Evolutionary conservation across 1,140 invertebrate genomes (phyloP).

Genomic region (Drosophila arawakana): DNA sequence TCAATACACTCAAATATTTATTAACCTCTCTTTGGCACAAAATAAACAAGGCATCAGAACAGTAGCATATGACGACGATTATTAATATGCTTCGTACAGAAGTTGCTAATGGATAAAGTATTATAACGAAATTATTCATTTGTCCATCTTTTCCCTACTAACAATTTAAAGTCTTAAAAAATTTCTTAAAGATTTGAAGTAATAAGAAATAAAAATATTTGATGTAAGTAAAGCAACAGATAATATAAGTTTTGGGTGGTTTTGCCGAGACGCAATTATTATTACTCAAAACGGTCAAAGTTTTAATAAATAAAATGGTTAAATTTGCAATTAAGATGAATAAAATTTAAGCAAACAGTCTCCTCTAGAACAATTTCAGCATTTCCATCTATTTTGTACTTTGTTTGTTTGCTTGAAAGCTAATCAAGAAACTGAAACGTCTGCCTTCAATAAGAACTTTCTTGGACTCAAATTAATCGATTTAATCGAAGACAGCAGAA

Average conservation of each 20-base stretch:
- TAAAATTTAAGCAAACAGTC: not conserved
- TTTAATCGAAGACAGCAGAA: constrained; percentile 69
- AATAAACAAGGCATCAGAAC: constrained; percentile 30
- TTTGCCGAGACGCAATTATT: no score
- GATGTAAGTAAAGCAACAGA: no score
- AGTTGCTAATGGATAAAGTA: not conserved
- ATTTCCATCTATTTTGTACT: not conserved
- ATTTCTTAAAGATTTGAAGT: no score
- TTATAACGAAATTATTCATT: no score
- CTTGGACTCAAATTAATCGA: constrained; percentile 73
- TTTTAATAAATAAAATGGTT: no score
- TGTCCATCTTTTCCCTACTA: no score
- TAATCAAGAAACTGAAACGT: constrained; percentile 33
- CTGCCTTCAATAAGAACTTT: constrained; percentile 39
- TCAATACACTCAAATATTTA: constrained; percentile 69
- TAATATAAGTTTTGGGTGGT: no score
- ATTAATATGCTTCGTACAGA: not conserved
- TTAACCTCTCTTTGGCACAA: constrained; percentile 33
- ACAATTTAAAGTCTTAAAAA: no score
- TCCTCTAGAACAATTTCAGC: not conserved
- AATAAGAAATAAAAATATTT: no score
- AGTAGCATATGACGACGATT: not conserved
- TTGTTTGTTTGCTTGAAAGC: constrained; percentile 9
- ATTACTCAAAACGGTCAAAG: no score
- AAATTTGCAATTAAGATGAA: not conserved